Evolutionary conservation across 2,113 vertebrate species (phyloP), one percentile per base, ranked within the genome.

Genomic region (Cynocephalus volans): DNA sequence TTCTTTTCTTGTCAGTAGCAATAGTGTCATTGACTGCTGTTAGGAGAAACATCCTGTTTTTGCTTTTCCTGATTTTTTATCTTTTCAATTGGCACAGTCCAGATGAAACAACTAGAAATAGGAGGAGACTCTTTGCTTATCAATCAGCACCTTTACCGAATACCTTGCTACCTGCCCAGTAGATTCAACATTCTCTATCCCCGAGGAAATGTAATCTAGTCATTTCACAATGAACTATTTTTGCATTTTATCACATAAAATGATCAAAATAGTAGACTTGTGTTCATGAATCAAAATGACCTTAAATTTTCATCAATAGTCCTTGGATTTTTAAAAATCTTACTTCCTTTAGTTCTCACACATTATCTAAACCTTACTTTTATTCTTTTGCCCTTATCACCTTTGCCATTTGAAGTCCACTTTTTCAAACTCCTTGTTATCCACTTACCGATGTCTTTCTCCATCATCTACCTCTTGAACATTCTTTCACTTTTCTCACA

Each of bases 31-130:
- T 45, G 60, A 65, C 80, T 64, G 41, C 79, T 85, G 73, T 3
- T 80, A 65, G 21, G 17, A 72, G 58, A 93, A 88, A 45, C 1
- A 85, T 15, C 10, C 58, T 97, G 11, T 48, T 52, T 69, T 88
- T 65, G 3, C 73, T 88, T 92, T 72, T 72, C 9, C 11, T 88
- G 9, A 12, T 21, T 85, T 60, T 96, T 83, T 88, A 70, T 26
- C 23, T 45, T 23, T 94, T 92, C 64, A 60, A 0, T 60, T 83
- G 33, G 26, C 58, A 79, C 13, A 88, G 48, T 80, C 14, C 50
- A 87, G 73, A 65, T 67, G 28, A 95, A 96, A 69, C 8, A 84
- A 93, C 95, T 89, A 83, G 82, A 90, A 88, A 84, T 88, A 60
- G 11, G 67, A 80, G 11, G 10, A 62, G 17, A 75, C 0, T 94